Evolutionary conservation across 2,113 vertebrate genomes (phyloP).

Genomic region (Poeciliopsis occidentalis): DNA sequence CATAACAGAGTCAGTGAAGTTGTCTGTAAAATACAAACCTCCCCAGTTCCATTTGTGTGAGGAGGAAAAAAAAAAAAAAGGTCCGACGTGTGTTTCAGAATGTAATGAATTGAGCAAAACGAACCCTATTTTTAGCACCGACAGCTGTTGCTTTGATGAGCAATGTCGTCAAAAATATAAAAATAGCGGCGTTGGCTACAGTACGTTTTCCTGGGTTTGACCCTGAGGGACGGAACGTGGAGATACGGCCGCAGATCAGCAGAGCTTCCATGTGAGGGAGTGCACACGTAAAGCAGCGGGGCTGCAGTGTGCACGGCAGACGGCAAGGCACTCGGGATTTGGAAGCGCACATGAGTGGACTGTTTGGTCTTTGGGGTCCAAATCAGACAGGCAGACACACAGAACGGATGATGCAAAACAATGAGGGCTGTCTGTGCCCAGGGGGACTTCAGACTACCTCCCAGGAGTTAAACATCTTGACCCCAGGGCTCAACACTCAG

Average conservation of each 20-base stretch:
- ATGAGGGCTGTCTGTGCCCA: too few species aligned
- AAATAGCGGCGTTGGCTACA: slow-evolving; percentile 32
- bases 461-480: slow-evolving; percentile 49
- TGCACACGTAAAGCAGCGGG: slow-evolving; percentile 12
- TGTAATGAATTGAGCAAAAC: too few species aligned
- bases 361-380: slow-evolving; percentile 59
- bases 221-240: slow-evolving; percentile 13
- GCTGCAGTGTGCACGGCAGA: slow-evolving; percentile 34
- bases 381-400: slow-evolving; percentile 55
- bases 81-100: too few species aligned
- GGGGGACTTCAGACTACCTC: too few species aligned
- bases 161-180: slow-evolving; percentile 18
- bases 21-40: neutral
- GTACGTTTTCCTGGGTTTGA: slow-evolving; percentile 30
- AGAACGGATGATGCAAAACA: too few species aligned
- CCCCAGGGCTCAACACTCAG: slow-evolving; percentile 37
- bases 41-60: neutral
- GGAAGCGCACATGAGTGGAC: slow-evolving; percentile 60
- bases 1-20: slow-evolving; percentile 11
- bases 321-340: slow-evolving; percentile 57
- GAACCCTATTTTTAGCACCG: too few species aligned
- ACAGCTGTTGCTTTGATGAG: slow-evolving; percentile 34
- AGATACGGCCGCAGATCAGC: slow-evolving; percentile 21
- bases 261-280: slow-evolving; percentile 56
- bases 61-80: neutral